Evolutionary conservation across 2,113 vertebrate species (phyloP), one percentile per base, ranked within the genome.

Genomic region (Tretioscincus oriximinensis): DNA sequence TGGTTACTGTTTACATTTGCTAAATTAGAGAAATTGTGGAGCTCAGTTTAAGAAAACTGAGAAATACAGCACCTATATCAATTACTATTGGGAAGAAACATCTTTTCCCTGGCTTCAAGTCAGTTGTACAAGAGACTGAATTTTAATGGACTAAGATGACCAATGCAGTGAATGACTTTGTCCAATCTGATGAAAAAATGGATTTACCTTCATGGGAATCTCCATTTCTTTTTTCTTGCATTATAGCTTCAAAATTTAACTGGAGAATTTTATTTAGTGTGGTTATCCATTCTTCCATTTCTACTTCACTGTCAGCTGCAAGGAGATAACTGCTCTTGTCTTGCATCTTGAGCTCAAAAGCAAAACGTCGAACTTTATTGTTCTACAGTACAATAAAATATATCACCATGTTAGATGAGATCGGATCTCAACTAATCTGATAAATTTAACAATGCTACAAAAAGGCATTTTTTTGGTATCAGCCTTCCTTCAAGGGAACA

Each of bases 311-410:
- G 86, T 99, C 98, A 4, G 98, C 96, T 14, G 98, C 97, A 92
- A 99, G 90, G 82, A 99, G 97, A 87, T 98, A 99, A 80, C 96
- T 97, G 84, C 98, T 99, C 93, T 99, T 99, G 90, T 99, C 98
- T 89, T 99, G 98, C 98, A 99, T 99, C 96, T 99, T 99, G 87
- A 99, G 95, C 92, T 99, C 98, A 73, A 99, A 99, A 0, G 98
- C 98, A 84, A 98, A 99, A 74, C 97, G 96, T 77, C 97, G 94
- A 76, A 99, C 98, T 91, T 97, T 98, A 91, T 96, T 98, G 92
- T 99, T 99, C 98, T 99, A 73, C 35, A 91, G 89, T n/a, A 82
- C 83, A 91, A 91, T 82, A 89, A 78, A 86, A 51, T 3, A 49
- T 66, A 63, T 47, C 31, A 47, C 24, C 9, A 16, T 63, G 54